Conservation (phyloP, 2,797 vertebrate species). For the Hemitrygon akajei region DNA sequence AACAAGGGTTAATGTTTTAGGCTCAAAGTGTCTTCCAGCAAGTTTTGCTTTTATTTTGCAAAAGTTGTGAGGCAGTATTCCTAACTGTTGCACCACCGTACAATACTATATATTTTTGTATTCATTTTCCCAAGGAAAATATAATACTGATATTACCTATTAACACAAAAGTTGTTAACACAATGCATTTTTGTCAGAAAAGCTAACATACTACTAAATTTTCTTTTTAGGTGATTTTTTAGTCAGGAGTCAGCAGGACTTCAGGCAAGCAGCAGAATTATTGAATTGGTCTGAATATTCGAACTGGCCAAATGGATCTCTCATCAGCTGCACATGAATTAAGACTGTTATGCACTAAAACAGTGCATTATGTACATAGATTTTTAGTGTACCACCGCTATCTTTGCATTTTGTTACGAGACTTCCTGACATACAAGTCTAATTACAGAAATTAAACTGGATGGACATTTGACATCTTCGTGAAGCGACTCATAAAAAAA, state of each 20-base stretch:
- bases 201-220: background rate
- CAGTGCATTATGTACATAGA: background rate
- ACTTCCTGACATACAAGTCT: background rate
- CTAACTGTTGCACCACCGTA: too few relatives aligned
- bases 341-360: background rate
- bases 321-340: constrained; percentile 18
- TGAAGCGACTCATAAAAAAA: too few relatives aligned
- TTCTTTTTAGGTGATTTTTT: background rate
- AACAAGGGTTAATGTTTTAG: too few relatives aligned
- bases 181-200: too few relatives aligned
- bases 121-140: background rate
- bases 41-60: too few relatives aligned
- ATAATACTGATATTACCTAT: background rate
- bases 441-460: background rate
- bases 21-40: too few relatives aligned
- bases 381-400: background rate
- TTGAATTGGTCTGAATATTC: background rate
- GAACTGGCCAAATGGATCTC: background rate
- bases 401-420: background rate
- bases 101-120: too few relatives aligned
- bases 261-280: background rate
- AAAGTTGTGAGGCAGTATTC: too few relatives aligned
- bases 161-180: too few relatives aligned
- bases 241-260: background rate
- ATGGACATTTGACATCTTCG: background rate